phyloP scores from a whole-genome alignment of 2,888 invertebrate genomes.

The Spilarctia lutea region DNA sequence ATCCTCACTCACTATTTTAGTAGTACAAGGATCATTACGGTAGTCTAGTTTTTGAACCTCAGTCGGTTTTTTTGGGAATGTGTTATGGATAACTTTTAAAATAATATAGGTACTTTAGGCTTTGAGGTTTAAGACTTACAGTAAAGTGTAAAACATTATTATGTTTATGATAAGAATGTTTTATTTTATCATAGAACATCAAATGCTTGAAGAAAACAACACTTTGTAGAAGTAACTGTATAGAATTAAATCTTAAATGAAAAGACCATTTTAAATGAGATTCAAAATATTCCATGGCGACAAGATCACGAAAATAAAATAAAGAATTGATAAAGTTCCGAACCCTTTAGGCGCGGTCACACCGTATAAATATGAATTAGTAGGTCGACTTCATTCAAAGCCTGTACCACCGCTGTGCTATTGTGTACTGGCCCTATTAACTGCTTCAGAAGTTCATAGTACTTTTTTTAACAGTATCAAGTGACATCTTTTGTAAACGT shows the following conservation, averaged over 20 bases:
- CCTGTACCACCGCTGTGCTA: constrained; percentile 67
- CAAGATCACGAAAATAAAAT: constrained; percentile 55
- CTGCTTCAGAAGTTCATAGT: constrained; percentile 85
- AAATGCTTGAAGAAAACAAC: not conserved
- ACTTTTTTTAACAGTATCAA: constrained; percentile 68
- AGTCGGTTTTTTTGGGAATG: too few relatives aligned
- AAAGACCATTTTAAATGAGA: constrained; percentile 8
- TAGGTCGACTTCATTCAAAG: constrained; percentile 69
- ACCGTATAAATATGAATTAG: constrained; percentile 76
- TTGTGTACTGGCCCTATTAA: constrained; percentile 77
- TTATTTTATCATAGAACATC: not conserved
- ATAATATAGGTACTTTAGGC: too few relatives aligned
- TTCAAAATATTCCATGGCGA: constrained; percentile 51
- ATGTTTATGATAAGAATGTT: not conserved
- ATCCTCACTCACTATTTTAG: too few relatives aligned
- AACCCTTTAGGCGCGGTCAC: constrained; percentile 69
- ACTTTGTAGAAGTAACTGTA: not conserved
- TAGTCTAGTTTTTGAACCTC: too few relatives aligned
- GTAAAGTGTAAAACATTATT: not conserved
- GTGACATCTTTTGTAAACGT: constrained; percentile 70
- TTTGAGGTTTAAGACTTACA: too few relatives aligned
- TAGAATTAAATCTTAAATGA: not conserved
- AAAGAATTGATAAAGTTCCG: constrained; percentile 54
- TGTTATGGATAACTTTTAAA: too few relatives aligned
- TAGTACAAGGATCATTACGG: too few relatives aligned